Base-by-base conservation (phyloP, 1,140 invertebrate genomes). In the Ephestia elutella region DNA sequence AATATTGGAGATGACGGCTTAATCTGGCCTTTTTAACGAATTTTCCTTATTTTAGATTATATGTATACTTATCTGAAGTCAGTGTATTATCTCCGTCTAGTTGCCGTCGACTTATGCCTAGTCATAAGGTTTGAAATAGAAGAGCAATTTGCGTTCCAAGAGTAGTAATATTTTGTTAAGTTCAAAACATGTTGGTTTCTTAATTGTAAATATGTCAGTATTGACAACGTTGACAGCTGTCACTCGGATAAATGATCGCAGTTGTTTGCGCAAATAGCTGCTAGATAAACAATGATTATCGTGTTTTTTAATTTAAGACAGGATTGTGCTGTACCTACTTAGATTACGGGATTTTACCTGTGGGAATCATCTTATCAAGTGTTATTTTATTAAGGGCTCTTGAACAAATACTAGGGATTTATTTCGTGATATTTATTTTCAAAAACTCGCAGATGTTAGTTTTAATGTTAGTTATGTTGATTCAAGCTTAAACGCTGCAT, bases 1-100 rank as follows among this genome's bases (percentile, higher is more conserved):
- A 83, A 87, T 87, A 86, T 85, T 79, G 60, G 59, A 84, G 83
- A 87, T 84, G 83, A 87, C 73, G 82, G 80, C 79, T 87, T 86
- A 87, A 87, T 87, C 85, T 86, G 66, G 63, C 65, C 65, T 73
- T 80, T 82, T 86, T 80, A 84, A 82, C 77, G 75, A 86, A 82
- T 84, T 86, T 84, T 82, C 70, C n/a, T n/a, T n/a, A 79, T 71
- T 79, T 66, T 73, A 78, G 69, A 79, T 78, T 75, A 68, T 62
- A 68, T 38, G 56, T 61, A 62, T 68, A 71, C 60, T 53, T 55
- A 49, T 57, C 58, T n/a, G n/a, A 65, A 69, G 68, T 67, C 69
- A 13, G 60, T 54, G 48, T 55, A 51, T 49, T 19, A 56, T 60
- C 20, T 28, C 5, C 49, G 11, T 18, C 49, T 62, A 56, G 53